A percentile compares a stretch with the other conserved stretches of the same genome.
These are phyloP conservation scores for Sus scrofa DNA, from an alignment of 2,113 vertebrate genomes.

Conservation along the genomic window DNA sequence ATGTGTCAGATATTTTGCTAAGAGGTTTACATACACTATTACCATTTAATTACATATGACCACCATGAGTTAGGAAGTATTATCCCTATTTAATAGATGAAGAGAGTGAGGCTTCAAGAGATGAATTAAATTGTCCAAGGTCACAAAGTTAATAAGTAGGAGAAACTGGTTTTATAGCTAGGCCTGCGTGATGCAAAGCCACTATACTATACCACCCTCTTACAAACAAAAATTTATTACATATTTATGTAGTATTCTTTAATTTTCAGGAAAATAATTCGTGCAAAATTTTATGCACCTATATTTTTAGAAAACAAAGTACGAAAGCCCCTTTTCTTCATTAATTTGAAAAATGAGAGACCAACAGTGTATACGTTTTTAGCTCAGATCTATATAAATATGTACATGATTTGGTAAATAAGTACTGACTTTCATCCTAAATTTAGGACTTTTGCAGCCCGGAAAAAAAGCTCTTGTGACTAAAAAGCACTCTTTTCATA, in stretches of 20 bases:
- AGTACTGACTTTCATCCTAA: neutral
- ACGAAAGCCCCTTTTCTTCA: neutral
- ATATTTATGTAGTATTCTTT: neutral
- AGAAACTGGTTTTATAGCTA: neutral
- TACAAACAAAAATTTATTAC: conserved; percentile 6
- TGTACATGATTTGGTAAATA: neutral
- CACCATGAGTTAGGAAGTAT: neutral
- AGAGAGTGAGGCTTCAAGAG: neutral
- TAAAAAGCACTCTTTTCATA: conserved; percentile 43
- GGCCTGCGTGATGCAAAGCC: neutral
- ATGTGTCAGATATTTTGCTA: neutral
- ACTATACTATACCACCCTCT: neutral
- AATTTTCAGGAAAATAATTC: conserved; percentile 19
- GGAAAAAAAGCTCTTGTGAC: neutral
- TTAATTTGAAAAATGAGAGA: conserved; percentile 35
- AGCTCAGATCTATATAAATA: neutral
- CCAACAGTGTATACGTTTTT: neutral
- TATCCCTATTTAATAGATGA: neutral
- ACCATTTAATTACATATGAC: neutral
- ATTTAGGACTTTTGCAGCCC: neutral
- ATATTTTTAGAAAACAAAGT: conserved; percentile 32
- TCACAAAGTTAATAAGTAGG: neutral
- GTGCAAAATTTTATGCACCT: neutral
- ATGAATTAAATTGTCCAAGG: conserved; percentile 35
- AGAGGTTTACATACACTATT: neutral